A percentile compares a stretch with the other conserved stretches of the same genome.
Evolutionary conservation across 2,888 invertebrate species (phyloP).

Genomic region (Campaea margaritaria): DNA sequence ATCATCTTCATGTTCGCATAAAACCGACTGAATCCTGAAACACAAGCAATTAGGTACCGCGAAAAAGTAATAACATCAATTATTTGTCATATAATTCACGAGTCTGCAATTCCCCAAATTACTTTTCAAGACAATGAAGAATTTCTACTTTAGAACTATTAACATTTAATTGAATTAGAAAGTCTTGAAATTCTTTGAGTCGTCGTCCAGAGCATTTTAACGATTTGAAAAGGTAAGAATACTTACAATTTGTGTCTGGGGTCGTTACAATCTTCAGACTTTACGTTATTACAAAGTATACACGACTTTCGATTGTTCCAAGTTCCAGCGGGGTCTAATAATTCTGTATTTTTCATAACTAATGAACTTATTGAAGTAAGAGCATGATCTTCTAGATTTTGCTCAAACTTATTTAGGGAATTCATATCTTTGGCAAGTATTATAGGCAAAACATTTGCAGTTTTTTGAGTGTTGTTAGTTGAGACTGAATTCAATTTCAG

Average conservation of each 20-base stretch:
- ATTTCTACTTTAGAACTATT: constrained; percentile 11
- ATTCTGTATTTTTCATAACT: constrained; percentile 22
- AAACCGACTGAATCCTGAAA: constrained; percentile 61
- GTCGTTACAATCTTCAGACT: constrained; percentile 56
- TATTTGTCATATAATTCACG: constrained; percentile 1
- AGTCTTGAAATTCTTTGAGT: constrained; percentile 2
- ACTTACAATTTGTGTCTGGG: constrained; percentile 69
- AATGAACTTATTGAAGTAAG: constrained; percentile 22
- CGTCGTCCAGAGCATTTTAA: constrained; percentile 1
- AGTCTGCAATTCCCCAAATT: constrained; percentile 2
- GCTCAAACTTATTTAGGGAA: constrained; percentile 44
- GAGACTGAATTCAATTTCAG: constrained; percentile 35
- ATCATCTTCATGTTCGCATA: constrained; percentile 62
- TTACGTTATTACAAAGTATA: constrained; percentile 66
- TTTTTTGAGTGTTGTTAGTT: constrained; percentile 32
- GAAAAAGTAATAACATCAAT: constrained; percentile 35
- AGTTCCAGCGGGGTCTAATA: constrained; percentile 19
- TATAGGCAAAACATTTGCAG: constrained; percentile 39
- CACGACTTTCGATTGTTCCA: constrained; percentile 53
- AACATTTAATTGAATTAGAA: constrained; percentile 7
- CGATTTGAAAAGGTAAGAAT: constrained; percentile 1
- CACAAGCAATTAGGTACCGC: constrained; percentile 33
- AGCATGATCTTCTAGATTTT: constrained; percentile 27
- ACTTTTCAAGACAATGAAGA: constrained; percentile 6
- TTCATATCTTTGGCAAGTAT: constrained; percentile 45